Evolutionary conservation across 2,797 vertebrate genomes (phyloP).

Genomic region (Cuculus canorus): DNA sequence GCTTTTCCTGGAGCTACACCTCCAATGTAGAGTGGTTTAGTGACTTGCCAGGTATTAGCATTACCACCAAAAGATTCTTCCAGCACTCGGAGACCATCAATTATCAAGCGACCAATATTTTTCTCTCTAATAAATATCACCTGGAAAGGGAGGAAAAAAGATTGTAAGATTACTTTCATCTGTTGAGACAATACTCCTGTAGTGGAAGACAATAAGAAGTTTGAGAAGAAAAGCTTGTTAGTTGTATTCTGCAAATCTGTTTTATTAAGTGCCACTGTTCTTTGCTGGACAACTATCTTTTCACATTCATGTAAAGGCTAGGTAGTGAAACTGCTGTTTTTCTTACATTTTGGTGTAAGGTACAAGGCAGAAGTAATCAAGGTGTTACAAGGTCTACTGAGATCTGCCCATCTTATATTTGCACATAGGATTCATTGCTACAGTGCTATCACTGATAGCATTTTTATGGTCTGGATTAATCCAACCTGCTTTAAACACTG

Average conservation of each 20-base stretch:
- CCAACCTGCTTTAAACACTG: neutral
- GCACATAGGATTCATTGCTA: neutral
- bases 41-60: constrained; percentile 80
- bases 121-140: constrained; percentile 86
- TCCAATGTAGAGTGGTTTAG: constrained; percentile 86
- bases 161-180: neutral
- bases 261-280: neutral
- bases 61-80: constrained; percentile 77
- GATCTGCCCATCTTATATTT: neutral
- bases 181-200: neutral
- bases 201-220: neutral
- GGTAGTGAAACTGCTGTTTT: neutral
- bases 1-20: constrained; percentile 88
- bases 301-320: neutral
- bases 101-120: constrained; percentile 84
- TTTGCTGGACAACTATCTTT: neutral
- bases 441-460: neutral
- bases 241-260: neutral
- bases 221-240: neutral
- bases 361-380: neutral
- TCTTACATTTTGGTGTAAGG: neutral
- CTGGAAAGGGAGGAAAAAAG: constrained; percentile 69
- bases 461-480: neutral
- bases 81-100: constrained; percentile 86
- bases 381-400: neutral